Evolutionary conservation across 2,797 vertebrate genomes (phyloP).

Genomic region (Poliocrania exsul): DNA sequence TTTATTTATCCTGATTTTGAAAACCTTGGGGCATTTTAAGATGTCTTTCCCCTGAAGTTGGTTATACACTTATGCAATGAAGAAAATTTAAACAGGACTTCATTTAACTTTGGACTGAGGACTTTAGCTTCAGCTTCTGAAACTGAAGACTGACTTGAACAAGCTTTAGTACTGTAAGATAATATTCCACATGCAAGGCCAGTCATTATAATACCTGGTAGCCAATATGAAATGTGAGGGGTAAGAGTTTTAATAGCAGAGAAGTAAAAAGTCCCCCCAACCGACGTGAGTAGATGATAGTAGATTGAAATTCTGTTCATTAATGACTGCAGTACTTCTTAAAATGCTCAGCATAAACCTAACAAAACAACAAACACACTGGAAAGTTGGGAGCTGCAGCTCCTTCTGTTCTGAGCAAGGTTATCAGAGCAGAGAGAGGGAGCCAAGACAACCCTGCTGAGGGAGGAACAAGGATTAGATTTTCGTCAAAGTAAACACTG

Average conservation of each 20-base stretch:
- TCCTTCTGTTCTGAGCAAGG: background rate
- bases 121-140: background rate
- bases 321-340: conserved; percentile 51
- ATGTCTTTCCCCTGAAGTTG: background rate
- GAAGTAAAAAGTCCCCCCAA: background rate
- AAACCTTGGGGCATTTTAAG: background rate
- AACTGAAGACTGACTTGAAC: background rate
- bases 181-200: background rate
- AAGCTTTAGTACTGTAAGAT: background rate
- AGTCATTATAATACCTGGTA: background rate
- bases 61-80: background rate
- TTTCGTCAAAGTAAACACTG: background rate
- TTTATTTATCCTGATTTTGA: background rate
- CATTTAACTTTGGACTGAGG: background rate
- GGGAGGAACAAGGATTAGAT: background rate
- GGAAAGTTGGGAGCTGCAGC: conserved; percentile 5
- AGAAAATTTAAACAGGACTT: background rate
- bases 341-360: conserved; percentile 13
- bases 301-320: conserved; percentile 49
- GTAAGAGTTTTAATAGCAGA: background rate
- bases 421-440: background rate
- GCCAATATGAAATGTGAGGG: background rate
- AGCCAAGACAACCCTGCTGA: background rate
- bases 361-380: background rate
- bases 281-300: background rate